phyloP scores from a whole-genome alignment of 2,797 vertebrate genomes.

The Oreortyx pictus region DNA sequence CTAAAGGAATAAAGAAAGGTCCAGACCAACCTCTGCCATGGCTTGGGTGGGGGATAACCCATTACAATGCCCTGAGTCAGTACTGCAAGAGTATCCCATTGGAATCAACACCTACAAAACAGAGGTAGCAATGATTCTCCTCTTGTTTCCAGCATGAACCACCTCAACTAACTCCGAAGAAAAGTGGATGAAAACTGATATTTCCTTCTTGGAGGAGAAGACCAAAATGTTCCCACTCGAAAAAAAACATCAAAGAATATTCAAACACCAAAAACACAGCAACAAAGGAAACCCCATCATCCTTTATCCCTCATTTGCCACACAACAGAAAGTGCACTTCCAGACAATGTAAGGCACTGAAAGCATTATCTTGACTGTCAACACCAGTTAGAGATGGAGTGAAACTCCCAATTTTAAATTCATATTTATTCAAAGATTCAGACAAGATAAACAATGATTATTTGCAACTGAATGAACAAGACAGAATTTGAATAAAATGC shows the following conservation, averaged over 20 bases:
- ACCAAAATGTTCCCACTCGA: background rate
- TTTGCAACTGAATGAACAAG: background rate
- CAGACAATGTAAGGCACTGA: background rate
- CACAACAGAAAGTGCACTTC: fast-evolving
- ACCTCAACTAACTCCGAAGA: background rate
- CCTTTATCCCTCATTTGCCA: background rate
- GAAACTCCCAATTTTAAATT: conserved; percentile 1
- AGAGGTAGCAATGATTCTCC: background rate
- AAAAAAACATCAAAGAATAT: background rate
- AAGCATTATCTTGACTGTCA: background rate
- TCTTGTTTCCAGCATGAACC: background rate
- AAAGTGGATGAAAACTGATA: background rate
- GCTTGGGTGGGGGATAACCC: background rate
- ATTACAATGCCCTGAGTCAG: background rate
- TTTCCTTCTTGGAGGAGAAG: background rate
- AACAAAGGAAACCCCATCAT: background rate
- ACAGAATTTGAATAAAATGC: background rate
- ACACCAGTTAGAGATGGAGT: background rate
- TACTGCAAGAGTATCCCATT: no score
- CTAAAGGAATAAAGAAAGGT: background rate
- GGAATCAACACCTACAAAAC: background rate
- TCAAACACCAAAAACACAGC: background rate
- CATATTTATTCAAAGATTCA: conserved; percentile 23
- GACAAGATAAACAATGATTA: background rate
- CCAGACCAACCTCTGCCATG: fast-evolving